Conservation (phyloP, 2,888 invertebrate genomes). For the Volucella zonaria region DNA sequence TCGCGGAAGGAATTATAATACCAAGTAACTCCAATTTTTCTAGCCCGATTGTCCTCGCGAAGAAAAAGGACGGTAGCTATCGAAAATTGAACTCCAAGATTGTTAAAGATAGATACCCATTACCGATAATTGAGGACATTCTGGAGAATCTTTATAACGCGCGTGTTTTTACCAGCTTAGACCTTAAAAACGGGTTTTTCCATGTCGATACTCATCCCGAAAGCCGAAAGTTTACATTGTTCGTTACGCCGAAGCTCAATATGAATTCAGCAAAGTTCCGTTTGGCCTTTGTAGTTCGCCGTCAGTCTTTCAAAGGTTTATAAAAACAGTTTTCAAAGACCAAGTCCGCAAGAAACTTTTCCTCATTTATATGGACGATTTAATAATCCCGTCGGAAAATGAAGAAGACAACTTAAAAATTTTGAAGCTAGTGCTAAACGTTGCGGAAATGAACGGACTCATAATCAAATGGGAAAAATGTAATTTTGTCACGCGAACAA, state of each 20-base stretch:
- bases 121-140: conserved; percentile 73
- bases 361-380: conserved; percentile 14
- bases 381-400: conserved; percentile 15
- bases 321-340: too few relatives aligned
- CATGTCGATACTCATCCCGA: too few relatives aligned
- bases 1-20: conserved; percentile 66
- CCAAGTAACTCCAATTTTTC: conserved; percentile 69
- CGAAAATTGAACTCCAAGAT: conserved; percentile 5
- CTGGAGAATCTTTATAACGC: conserved; percentile 73
- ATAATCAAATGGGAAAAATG: conserved; percentile 39
- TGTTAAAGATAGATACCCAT: conserved; percentile 57
- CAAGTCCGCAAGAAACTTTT: neutral
- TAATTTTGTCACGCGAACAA: conserved; percentile 6
- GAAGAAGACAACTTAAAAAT: conserved; percentile 22
- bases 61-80: conserved; percentile 75
- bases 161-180: conserved; percentile 32
- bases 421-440: conserved; percentile 24
- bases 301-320: too few relatives aligned
- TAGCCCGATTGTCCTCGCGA: conserved; percentile 74
- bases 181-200: neutral
- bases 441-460: neutral
- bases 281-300: too few relatives aligned
- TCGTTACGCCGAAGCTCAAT: too few relatives aligned
- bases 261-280: too few relatives aligned
- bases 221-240: too few relatives aligned